Base-by-base conservation (phyloP, 2,113 vertebrate genomes). In the Herpailurus yagouaroundi region DNA sequence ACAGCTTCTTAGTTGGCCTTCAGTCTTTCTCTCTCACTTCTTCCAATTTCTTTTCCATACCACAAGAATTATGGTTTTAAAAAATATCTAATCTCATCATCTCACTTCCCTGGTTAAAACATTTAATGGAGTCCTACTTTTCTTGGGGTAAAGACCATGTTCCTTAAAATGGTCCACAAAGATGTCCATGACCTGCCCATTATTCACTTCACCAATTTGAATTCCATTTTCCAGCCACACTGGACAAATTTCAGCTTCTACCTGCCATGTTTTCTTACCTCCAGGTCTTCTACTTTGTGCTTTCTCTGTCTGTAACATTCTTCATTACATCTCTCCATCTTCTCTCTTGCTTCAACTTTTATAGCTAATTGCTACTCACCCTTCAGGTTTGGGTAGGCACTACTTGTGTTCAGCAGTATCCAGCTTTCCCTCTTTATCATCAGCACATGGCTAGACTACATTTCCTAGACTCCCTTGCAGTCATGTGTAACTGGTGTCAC, bases 101-200 rank as follows among this genome's bases (percentile, higher is more conserved):
- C 95, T 82, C 15, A 97, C 41, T 89, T 96, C 21, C 19, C 7
- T 83, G 50, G 63, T 21, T 93, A 76, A 95, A 95, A 68, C 11
- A 8, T 89, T 89, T 55, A 82, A 68, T 19, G 29, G n/a, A 11
- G 45, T 21, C 14, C 10, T 25, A n/a, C 11, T 95, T 81, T 94
- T 94, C 36, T 77, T 73, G n/a, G 27, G 79, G 38, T 66, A 82
- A 91, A 94, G 16, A 8, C 48, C 71, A 36, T 55, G 19, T 95
- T 93, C 14, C 57, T 96, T 91, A 76, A 97, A 96, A 71, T 50
- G 7, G 6, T 90, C 55, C 94, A 38, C 48, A 87, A 45, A 94
- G 71, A 94, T 87, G 14, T 93, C 80, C 15, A 60, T 76, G 52
- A 82, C 23, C 8, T 82, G 48, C 19, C 63, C 18, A 15, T 74